Evolutionary conservation across 2,797 vertebrate genomes (phyloP).

Genomic region (Lagocephalus sceleratus): DNA sequence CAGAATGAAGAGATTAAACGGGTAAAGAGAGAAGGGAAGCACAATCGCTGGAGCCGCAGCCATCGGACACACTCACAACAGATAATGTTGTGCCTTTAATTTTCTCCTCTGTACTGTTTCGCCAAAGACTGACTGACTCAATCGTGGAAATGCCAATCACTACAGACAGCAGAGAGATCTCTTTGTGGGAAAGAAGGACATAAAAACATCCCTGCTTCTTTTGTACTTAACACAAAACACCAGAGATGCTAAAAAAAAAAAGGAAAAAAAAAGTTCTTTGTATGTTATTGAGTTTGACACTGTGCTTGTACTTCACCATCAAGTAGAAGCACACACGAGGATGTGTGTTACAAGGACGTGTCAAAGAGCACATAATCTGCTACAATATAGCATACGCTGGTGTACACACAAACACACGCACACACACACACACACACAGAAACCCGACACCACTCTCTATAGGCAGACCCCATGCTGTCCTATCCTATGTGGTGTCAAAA

Average conservation of each 20-base stretch:
- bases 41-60: constrained; percentile 51
- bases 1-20: constrained; percentile 66
- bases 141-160: constrained; percentile 25
- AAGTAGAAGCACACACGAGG: constrained; percentile 14
- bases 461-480: constrained; percentile 69
- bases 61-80: constrained; percentile 57
- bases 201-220: constrained; percentile 21
- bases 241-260: too few species aligned
- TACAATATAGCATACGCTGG: constrained; percentile 34
- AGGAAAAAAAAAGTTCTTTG: too few species aligned
- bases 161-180: constrained; percentile 15
- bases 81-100: constrained; percentile 59
- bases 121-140: constrained; percentile 37
- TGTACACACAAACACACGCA: constrained; percentile 19
- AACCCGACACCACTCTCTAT: constrained; percentile 50
- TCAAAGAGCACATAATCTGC: constrained; percentile 23
- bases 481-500: constrained; percentile 72
- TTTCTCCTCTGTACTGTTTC: constrained; percentile 42
- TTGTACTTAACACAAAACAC: neutral
- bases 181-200: too few species aligned
- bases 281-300: neutral
- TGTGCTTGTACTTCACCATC: constrained; percentile 6
- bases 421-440: constrained; percentile 13
- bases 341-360: constrained; percentile 19
- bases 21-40: constrained; percentile 54